Base-by-base conservation (phyloP, 2,888 invertebrate genomes). In the Phengaris arion region DNA sequence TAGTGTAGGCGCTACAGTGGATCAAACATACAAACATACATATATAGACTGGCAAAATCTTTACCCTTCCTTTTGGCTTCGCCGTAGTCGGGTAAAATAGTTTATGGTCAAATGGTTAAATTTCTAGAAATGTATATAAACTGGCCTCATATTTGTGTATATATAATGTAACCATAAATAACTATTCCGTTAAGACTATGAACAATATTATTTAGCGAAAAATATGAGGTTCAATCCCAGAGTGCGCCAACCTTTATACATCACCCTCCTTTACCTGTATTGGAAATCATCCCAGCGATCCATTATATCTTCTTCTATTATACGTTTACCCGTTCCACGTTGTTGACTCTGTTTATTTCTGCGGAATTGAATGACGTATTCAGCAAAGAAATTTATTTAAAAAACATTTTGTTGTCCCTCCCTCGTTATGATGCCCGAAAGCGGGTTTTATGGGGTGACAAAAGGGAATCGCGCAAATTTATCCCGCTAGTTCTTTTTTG, bases 251-350 rank as follows among this genome's bases (percentile, higher is more conserved):
- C 72, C 22, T 74, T 64, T 68, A 59, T 35, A 51, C 64, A 51
- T 35, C 75, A 77, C 75, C 77, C 77, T 77, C 81, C 77, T 79
- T 79, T 79, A 79, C 80, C 80, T 77, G 79, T 82, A 82, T 81
- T 81, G 81, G 80, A 81, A 82, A 82, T 81, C 79, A 78, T 79
- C 76, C 76, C 78, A 78, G 72, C 80, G 78, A 81, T 78, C 78
- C 79, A 77, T 79, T 81, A 77, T 79, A 79, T 80, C 81, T 79
- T 80, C 81, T 79, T 79, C 80, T 76, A 87, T 89, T 89, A 89
- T 88, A 85, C 86, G 85, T 90, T 89, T 87, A 89, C 89, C 90
- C 88, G 87, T 90, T 90, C 86, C 89, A 84, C 87, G 85, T 88
- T 89, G 89, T 89, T 90, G 88, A 88, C 84, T 87, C 83, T 82